A percentile compares a stretch with the other conserved stretches of the same genome.
Evolutionary conservation across 2,113 vertebrate species (phyloP).

Genomic region (Dasyurus viverrinus): DNA sequence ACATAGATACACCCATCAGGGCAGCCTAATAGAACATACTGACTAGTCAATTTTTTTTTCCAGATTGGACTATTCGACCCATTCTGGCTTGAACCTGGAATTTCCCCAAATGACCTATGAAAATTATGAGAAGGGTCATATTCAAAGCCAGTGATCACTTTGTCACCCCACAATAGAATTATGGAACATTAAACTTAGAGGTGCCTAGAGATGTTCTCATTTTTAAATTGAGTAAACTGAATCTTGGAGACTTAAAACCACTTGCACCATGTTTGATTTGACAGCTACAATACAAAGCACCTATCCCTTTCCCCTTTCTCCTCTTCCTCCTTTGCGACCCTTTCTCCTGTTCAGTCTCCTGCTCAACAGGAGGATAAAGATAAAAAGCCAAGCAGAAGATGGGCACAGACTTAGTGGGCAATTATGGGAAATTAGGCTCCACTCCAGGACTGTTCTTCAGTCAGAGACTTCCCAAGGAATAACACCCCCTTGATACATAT

Average conservation of each 20-base stretch:
- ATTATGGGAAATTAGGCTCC: neutral
- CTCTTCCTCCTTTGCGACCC: neutral
- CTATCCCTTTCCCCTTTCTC: neutral
- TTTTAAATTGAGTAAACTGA: neutral
- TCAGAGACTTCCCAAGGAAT: neutral
- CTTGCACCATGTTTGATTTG: neutral
- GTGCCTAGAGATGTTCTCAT: neutral
- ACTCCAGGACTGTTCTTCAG: fast-evolving
- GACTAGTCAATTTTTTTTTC: too few species aligned
- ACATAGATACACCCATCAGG: too few species aligned
- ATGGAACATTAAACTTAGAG: neutral
- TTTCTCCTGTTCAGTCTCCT: neutral
- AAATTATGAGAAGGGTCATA: neutral
- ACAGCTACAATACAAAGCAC: neutral
- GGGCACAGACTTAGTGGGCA: neutral
- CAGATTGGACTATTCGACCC: fast-evolving
- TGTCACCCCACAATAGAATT: neutral
- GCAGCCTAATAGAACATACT: too few species aligned
- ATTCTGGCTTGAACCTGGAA: neutral
- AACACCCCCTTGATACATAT: neutral
- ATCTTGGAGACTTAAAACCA: neutral
- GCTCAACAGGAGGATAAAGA: neutral
- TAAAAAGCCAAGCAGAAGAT: neutral
- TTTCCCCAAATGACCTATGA: neutral
- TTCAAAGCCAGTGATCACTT: neutral